Evolutionary conservation across 2,113 vertebrate genomes (phyloP).

Genomic region (Ifrita kowaldi): DNA sequence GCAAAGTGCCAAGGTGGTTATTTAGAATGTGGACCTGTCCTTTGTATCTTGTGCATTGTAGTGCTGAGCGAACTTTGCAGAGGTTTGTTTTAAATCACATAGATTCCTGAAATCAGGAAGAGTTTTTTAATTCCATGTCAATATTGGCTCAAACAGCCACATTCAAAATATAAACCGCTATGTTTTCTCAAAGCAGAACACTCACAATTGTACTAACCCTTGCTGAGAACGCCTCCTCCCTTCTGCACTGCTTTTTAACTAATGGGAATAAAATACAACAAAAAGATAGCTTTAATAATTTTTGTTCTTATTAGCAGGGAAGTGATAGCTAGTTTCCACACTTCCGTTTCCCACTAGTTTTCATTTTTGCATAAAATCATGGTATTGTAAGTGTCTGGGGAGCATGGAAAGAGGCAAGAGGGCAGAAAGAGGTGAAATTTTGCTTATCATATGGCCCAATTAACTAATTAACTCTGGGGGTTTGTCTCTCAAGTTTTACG

Average conservation of each 20-base stretch:
- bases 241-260: not conserved
- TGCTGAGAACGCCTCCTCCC: not conserved
- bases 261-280: not conserved
- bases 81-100: not conserved
- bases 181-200: not conserved
- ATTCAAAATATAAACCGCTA: not conserved
- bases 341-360: not conserved
- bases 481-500: not conserved
- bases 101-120: not conserved
- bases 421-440: not conserved
- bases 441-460: not conserved
- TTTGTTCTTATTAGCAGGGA: not conserved
- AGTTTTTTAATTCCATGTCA: not conserved
- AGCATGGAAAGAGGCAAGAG: not conserved
- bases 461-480: not conserved
- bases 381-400: not conserved
- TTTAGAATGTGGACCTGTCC: not conserved
- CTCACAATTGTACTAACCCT: not conserved
- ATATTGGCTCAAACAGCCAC: not conserved
- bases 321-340: not conserved
- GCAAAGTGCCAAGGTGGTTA: not conserved
- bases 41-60: not conserved
- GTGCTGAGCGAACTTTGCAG: not conserved
- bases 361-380: not conserved
- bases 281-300: not conserved